Conservation (phyloP, 2,797 vertebrate species). For the Zonotrichia albicollis region DNA sequence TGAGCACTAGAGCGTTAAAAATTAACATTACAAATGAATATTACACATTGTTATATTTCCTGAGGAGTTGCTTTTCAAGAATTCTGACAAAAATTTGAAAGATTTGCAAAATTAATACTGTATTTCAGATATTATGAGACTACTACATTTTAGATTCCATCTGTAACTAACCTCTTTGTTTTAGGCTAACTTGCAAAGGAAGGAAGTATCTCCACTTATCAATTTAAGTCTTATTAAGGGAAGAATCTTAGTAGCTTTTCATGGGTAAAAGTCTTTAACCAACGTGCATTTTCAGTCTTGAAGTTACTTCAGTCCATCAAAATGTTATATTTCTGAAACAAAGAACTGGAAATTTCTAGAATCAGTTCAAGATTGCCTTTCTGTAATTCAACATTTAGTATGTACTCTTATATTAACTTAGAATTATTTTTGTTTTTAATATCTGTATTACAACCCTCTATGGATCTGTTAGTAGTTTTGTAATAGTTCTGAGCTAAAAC, state of each 20-base stretch:
- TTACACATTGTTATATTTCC: neutral
- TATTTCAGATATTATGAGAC: constrained; percentile 15
- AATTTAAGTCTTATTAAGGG: constrained; percentile 1
- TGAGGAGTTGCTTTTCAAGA: neutral
- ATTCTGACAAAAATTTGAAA: neutral
- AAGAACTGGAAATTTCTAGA: neutral
- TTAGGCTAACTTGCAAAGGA: neutral
- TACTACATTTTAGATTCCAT: neutral
- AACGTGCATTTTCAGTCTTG: neutral
- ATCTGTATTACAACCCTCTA: neutral
- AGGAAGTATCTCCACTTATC: neutral
- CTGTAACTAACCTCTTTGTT: neutral
- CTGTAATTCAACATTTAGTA: neutral
- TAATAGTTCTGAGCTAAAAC: neutral
- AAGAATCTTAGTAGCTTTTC: neutral
- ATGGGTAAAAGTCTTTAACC: neutral
- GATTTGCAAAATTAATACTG: constrained; percentile 21
- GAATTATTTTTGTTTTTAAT: constrained; percentile 9
- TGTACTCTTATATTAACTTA: neutral
- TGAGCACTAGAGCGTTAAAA: neutral
- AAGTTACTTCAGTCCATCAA: neutral
- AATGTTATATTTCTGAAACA: neutral
- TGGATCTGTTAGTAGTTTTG: neutral
- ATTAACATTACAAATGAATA: neutral
- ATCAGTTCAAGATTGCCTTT: neutral